Conservation (phyloP, 2,797 vertebrate species). For the Fringilla coelebs region DNA sequence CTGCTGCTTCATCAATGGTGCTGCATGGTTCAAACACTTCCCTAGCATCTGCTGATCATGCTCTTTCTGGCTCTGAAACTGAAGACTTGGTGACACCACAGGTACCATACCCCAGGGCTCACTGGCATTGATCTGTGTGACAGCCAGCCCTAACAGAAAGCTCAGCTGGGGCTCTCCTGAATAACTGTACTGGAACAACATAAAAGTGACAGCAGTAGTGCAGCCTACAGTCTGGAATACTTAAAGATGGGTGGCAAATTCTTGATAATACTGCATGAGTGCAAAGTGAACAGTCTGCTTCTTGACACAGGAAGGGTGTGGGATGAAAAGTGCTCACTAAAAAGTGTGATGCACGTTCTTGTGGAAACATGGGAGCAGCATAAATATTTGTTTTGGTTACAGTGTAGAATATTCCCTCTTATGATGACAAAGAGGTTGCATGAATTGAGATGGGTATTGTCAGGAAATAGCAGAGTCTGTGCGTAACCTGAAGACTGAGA, state of each 20-base stretch:
- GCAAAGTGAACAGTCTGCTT: background rate
- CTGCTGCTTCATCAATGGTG: constrained; percentile 56
- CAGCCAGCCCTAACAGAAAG: background rate
- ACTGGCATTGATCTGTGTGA: background rate
- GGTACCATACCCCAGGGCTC: constrained; percentile 58
- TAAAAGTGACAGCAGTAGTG: background rate
- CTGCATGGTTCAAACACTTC: constrained; percentile 67
- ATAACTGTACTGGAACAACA: background rate
- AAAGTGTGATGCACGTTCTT: background rate
- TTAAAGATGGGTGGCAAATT: background rate
- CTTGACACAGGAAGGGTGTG: background rate
- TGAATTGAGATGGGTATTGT: background rate
- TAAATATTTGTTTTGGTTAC: background rate
- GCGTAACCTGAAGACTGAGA: background rate
- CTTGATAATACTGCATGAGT: background rate
- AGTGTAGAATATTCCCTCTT: background rate
- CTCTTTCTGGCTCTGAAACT: constrained; percentile 73
- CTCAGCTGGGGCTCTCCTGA: background rate
- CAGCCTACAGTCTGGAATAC: background rate
- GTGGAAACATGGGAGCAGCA: background rate
- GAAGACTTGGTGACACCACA: constrained; percentile 72
- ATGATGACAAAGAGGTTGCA: background rate
- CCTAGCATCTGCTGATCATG: constrained; percentile 75
- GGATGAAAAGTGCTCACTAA: background rate
- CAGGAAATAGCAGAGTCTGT: background rate